Percentiles rank a stretch among this genome's conserved stretches.
Evolutionary conservation across 2,113 vertebrate species (phyloP).

Genomic region (Mixornis gularis): DNA sequence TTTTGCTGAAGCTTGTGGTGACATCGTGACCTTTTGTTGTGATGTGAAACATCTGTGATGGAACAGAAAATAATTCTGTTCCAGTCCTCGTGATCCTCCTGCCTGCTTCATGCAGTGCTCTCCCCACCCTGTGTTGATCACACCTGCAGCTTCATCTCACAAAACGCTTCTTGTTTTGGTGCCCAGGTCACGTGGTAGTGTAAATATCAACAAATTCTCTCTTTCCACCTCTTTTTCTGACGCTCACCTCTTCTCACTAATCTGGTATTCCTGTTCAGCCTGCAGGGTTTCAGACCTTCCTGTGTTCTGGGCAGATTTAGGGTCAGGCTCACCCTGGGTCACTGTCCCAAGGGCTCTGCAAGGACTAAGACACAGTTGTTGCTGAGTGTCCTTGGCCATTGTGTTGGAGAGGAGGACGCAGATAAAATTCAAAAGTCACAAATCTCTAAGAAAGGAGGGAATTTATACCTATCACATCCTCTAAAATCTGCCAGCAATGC

Average conservation of each 20-base stretch:
- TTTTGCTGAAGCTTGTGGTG: not conserved
- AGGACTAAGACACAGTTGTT: not conserved
- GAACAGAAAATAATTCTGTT: not conserved
- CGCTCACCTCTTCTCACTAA: not conserved
- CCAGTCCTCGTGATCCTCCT: not conserved
- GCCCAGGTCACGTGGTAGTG: rapidly evolving
- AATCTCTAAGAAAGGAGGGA: not conserved
- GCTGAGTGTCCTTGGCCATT: not conserved
- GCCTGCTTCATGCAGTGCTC: not conserved
- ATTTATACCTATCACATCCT: not conserved
- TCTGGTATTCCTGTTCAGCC: not conserved
- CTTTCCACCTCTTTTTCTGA: not conserved
- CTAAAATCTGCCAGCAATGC: not conserved
- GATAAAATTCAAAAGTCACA: not conserved
- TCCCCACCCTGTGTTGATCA: not conserved
- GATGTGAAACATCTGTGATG: not conserved
- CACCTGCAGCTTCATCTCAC: not conserved
- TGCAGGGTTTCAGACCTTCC: not conserved
- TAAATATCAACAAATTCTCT: not conserved
- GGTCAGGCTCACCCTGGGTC: not conserved
- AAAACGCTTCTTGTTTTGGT: not conserved
- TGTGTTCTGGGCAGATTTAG: not conserved
- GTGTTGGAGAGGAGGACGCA: not conserved
- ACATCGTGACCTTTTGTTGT: not conserved
- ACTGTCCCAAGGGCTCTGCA: not conserved